Base-by-base conservation (phyloP, 1,140 invertebrate species). In the Alviniconcha marisindica region DNA sequence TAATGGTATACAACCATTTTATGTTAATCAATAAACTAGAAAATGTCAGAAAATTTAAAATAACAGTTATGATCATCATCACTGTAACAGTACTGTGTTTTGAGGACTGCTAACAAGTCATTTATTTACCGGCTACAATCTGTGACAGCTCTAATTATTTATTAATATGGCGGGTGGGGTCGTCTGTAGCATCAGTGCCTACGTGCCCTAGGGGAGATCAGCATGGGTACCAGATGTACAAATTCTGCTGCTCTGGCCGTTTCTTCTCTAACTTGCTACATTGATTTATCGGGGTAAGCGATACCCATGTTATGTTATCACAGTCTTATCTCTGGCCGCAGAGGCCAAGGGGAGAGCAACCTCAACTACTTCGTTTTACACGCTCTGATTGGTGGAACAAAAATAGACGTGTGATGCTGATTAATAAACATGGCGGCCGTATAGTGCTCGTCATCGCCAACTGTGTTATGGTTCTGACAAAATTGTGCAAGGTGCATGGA, bases 351-450 rank as follows among this genome's bases (percentile, higher is more conserved):
- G 78, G 78, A 80, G 78, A 66, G 33, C 78, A 66, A 66, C 56
- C 36, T 66, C 78, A 56, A n/a, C 51, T 38, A 76, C 73, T 76
- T 38, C 38, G 31, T 38, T 44, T 38, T 63, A n/a, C 33, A 63
- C 78, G 36, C 60, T 66, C 78, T 80, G 56, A 44, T 80, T 80
- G 78, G 78, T 80, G 51, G 56, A 60, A 15, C 60, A 56, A 80
- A 80, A 80, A 80, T 80, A 80, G 78, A 69, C 60, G 60, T 76
- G 56, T 40, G 78, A 80, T 80, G 78, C 78, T 80, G 78, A 80
- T 80, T 80, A 80, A 80, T 80, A 80, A 80, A 80, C 60, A 80
- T 80, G 78, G 78, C 78, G 51, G 78, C 78, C 78, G 36, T 44
- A 48, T 80, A 80, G 78, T 66, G 78, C 78, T 44, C 36, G 21